These are phyloP conservation scores for Agapornis roseicollis DNA, from an alignment of 2,113 vertebrate genomes.

Conservation along the genomic window DNA sequence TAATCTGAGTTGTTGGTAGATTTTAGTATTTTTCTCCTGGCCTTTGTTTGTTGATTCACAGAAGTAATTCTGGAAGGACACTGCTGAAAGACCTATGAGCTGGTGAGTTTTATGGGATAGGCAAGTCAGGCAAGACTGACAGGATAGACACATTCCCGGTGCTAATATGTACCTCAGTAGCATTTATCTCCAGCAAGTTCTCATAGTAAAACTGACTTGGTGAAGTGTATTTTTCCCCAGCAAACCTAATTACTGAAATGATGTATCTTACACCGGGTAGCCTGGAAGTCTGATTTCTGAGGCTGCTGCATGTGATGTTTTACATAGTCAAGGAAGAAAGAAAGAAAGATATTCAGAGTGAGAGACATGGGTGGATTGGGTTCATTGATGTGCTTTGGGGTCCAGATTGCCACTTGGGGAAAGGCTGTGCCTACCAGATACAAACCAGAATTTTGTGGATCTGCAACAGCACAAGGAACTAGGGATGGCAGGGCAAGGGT, in stretches of 20 bases:
- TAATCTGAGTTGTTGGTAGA: background rate
- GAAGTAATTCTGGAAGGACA: background rate
- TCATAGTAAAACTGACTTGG: background rate
- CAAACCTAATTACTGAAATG: background rate
- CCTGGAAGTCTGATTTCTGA: background rate
- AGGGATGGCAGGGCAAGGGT: background rate
- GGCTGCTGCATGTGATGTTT: background rate
- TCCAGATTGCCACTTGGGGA: background rate
- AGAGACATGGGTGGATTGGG: background rate
- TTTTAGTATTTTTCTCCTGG: background rate
- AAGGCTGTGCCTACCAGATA: background rate
- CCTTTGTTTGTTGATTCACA: background rate
- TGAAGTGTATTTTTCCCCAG: background rate
- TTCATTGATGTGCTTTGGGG: background rate
- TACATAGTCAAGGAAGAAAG: background rate
- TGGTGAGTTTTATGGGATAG: background rate
- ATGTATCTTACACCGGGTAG: background rate
- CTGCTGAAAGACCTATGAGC: background rate
- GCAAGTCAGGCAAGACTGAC: background rate
- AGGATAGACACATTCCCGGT: background rate
- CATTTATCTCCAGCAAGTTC: background rate
- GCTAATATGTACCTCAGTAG: background rate
- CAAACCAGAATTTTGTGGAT: background rate
- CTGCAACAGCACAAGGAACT: accelerated
- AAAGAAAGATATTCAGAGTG: background rate